Percentiles rank a stretch among this genome's conserved stretches.
These are phyloP conservation scores for Campylorhamphus procurvoides DNA, from an alignment of 2,113 vertebrate genomes.

Conservation along the genomic window DNA sequence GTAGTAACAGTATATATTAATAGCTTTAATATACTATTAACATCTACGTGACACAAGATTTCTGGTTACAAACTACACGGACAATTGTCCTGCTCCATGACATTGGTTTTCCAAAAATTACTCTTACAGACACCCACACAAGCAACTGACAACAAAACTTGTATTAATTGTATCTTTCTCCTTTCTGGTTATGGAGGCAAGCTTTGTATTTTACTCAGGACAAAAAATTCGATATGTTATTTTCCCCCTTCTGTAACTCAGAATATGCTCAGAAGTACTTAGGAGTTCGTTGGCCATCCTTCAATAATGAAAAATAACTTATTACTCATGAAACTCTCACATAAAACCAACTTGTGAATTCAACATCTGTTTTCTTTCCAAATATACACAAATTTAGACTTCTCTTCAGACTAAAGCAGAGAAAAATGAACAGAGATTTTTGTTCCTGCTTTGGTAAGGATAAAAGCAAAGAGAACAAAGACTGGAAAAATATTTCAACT, in stretches of 20 bases:
- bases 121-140: neutral
- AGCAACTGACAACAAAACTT: neutral
- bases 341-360: conserved; percentile 16
- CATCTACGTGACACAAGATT: neutral
- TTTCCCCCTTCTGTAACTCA: neutral
- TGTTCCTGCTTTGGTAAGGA: neutral
- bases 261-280: neutral
- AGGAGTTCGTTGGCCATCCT: neutral
- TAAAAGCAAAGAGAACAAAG: neutral
- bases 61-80: neutral
- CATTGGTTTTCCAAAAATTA: neutral
- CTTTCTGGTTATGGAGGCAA: neutral
- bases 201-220: neutral
- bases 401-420: neutral
- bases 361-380: neutral
- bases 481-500: neutral
- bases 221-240: neutral
- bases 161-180: neutral
- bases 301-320: conserved; percentile 28
- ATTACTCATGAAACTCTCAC: neutral
- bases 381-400: neutral
- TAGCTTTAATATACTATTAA: neutral
- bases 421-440: neutral
- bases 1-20: neutral
- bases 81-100: neutral